Conservation (phyloP, 2,797 vertebrate genomes). For the Ctenochaetus hawaiiensis region DNA sequence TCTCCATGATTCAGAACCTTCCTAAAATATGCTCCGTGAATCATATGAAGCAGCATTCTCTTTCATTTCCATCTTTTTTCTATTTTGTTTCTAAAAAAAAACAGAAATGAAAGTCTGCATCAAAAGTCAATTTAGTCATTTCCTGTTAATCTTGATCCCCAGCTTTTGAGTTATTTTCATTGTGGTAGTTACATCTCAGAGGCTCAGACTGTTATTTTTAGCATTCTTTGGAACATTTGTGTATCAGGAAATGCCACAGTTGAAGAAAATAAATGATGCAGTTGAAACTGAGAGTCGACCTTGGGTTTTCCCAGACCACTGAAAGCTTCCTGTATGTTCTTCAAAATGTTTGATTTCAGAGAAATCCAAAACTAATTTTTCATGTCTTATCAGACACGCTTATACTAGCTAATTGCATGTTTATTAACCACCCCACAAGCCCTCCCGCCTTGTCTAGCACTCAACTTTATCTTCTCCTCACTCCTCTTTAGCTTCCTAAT, state of each 20-base stretch:
- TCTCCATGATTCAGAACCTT: slow-evolving; percentile 41
- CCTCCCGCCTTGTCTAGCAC: not conserved
- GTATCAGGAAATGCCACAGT: slow-evolving; percentile 74
- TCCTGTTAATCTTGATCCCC: not conserved
- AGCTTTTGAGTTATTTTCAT: slow-evolving; percentile 8
- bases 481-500: not conserved
- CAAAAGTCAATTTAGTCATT: not conserved
- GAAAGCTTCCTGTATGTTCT: slow-evolving; percentile 31
- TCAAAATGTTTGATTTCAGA: slow-evolving; percentile 13
- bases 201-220: slow-evolving; percentile 52
- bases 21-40: slow-evolving; percentile 31
- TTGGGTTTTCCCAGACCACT: slow-evolving; percentile 19
- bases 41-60: slow-evolving; percentile 28
- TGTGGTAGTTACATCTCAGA: not conserved
- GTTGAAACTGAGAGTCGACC: slow-evolving; percentile 11
- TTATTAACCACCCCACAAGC: not conserved
- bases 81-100: not conserved
- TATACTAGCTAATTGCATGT: not conserved
- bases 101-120: slow-evolving; percentile 10
- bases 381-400: not conserved
- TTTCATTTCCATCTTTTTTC: not conserved
- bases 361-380: not conserved
- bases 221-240: slow-evolving; percentile 52
- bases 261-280: slow-evolving; percentile 35
- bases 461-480: not conserved